Conservation (phyloP, 2,888 invertebrate genomes). For the Scrobipalpa atriplicella region DNA sequence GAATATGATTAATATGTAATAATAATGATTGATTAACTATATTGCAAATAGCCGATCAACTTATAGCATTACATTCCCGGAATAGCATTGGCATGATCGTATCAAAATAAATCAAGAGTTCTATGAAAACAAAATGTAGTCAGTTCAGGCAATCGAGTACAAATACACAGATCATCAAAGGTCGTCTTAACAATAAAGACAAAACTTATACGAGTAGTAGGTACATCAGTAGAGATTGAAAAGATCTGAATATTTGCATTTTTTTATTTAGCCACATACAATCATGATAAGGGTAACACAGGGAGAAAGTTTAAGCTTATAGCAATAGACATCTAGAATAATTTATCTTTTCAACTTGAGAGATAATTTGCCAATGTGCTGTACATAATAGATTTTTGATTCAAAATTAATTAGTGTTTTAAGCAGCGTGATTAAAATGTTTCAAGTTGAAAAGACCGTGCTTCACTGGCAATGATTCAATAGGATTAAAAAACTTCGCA, state of each 20-base stretch:
- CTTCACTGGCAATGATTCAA: constrained; percentile 69
- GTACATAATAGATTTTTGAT: constrained; percentile 37
- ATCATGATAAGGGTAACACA: constrained; percentile 39
- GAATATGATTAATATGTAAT: constrained; percentile 35
- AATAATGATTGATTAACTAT: constrained; percentile 28
- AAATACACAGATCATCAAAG: constrained; percentile 15
- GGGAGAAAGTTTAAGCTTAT: constrained; percentile 49
- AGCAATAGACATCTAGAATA: constrained; percentile 45
- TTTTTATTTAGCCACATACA: constrained; percentile 27
- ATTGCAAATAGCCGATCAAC: constrained; percentile 34
- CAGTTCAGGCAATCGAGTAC: neutral
- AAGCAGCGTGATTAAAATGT: constrained; percentile 48
- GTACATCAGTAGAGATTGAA: neutral
- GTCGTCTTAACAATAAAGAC: neutral
- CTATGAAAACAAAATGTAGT: neutral
- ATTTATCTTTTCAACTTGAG: constrained; percentile 69
- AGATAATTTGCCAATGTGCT: constrained; percentile 41
- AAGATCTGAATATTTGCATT: constrained; percentile 46
- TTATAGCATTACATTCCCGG: constrained; percentile 39
- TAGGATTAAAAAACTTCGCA: constrained; percentile 21
- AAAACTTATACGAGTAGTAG: neutral
- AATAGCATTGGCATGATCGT: constrained; percentile 35
- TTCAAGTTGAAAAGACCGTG: constrained; percentile 70
- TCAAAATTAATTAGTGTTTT: neutral
- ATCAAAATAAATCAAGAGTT: constrained; percentile 39